Evolutionary conservation across 2,797 vertebrate genomes (phyloP).

Genomic region (Fratercula arctica): DNA sequence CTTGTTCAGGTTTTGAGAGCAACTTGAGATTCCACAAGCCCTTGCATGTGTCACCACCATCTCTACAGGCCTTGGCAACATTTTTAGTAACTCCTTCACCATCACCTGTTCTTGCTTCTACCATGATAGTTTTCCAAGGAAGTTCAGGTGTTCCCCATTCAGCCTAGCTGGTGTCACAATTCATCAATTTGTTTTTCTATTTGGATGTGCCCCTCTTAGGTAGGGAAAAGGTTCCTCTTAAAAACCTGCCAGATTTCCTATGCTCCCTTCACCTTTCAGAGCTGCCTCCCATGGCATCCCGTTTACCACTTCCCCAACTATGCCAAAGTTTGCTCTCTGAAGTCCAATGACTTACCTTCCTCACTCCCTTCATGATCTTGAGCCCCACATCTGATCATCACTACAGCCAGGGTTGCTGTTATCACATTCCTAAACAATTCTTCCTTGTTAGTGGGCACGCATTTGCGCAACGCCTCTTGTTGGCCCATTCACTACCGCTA

Average conservation of each 20-base stretch:
- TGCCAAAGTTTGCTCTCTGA: neutral
- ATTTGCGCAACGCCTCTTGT: neutral
- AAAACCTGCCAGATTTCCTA: neutral
- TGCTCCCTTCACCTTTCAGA: neutral
- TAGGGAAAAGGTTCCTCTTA: neutral
- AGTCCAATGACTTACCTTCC: neutral
- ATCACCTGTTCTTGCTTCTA: neutral
- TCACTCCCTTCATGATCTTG: neutral
- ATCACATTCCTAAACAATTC: neutral
- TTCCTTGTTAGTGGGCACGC: neutral
- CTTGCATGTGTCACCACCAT: neutral
- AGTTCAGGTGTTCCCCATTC: neutral
- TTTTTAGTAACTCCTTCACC: neutral
- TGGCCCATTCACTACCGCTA: neutral
- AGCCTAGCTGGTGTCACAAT: neutral
- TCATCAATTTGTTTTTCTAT: neutral
- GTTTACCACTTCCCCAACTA: neutral
- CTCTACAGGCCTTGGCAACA: neutral
- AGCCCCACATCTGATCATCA: neutral
- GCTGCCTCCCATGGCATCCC: neutral
- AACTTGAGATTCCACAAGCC: neutral
- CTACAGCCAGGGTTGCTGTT: neutral
- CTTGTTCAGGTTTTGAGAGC: neutral
- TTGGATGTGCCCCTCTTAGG: neutral
- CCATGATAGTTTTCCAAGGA: neutral